phyloP scores from a whole-genome alignment of 2,113 vertebrate species.

The Camelus dromedarius region DNA sequence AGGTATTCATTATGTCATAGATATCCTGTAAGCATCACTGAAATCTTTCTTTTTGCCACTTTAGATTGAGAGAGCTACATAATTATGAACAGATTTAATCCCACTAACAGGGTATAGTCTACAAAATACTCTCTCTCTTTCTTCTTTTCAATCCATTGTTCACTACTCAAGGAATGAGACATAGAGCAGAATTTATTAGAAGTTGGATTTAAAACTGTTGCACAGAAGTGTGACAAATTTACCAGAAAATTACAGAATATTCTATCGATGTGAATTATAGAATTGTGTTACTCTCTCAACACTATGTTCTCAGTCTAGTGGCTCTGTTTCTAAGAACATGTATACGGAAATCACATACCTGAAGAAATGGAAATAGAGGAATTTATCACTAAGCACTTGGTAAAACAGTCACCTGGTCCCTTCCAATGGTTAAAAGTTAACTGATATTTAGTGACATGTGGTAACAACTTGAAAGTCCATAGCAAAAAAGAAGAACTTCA shows the following conservation, averaged over 20 bases:
- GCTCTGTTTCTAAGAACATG: background rate
- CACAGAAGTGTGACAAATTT: background rate
- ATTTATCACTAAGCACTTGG: background rate
- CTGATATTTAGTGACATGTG: background rate
- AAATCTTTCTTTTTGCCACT: background rate
- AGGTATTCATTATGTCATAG: background rate
- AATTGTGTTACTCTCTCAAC: background rate
- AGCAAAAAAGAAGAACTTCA: background rate
- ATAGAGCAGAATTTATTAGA: background rate
- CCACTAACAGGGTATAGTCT: background rate
- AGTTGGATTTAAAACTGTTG: background rate
- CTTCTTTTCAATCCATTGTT: background rate
- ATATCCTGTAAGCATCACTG: background rate
- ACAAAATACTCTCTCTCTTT: background rate
- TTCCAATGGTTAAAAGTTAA: background rate
- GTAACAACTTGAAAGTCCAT: background rate
- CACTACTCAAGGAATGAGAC: background rate
- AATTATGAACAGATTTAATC: slow-evolving; percentile 19
- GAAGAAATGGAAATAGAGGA: background rate
- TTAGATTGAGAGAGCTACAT: background rate
- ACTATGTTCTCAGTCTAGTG: background rate
- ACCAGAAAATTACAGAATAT: background rate
- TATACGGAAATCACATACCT: background rate
- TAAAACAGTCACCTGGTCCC: background rate
- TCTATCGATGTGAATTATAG: background rate